Percentiles rank a stretch among this genome's conserved stretches.
Conservation (phyloP, 2,888 invertebrate species). For the Monochamus alternatus region DNA sequence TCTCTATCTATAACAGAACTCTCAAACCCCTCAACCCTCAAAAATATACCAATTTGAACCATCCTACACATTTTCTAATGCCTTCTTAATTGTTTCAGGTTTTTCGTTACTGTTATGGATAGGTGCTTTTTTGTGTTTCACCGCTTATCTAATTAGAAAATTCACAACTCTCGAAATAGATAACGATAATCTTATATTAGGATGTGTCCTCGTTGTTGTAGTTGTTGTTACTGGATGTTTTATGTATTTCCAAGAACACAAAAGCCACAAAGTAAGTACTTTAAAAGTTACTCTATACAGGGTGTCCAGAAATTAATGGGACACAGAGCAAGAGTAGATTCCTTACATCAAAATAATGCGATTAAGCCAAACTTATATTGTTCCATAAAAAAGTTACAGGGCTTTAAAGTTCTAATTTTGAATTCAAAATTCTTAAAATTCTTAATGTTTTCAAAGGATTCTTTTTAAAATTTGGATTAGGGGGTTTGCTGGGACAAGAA, state of each 20-base stretch:
- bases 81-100: slow-evolving; percentile 73
- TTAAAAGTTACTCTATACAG: not conserved
- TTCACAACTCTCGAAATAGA: slow-evolving; percentile 60
- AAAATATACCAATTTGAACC: no score
- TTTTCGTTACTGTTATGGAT: slow-evolving; percentile 88
- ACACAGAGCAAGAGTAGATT: no score
- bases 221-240: slow-evolving; percentile 82
- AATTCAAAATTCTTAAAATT: no score
- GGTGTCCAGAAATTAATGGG: no score
- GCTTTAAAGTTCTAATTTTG: no score
- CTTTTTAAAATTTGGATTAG: no score
- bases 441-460: no score
- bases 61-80: not conserved
- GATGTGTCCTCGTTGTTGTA: slow-evolving; percentile 77
- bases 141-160: slow-evolving; percentile 73
- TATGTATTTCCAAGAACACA: slow-evolving; percentile 79
- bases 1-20: no score
- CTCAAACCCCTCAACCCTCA: no score
- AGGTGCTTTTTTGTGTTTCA: slow-evolving; percentile 81
- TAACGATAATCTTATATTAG: slow-evolving; percentile 77
- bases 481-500: no score
- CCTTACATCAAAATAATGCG: not conserved
- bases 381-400: no score
- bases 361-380: not conserved
- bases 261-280: slow-evolving; percentile 76